A percentile compares a stretch with the other conserved stretches of the same genome.
phyloP scores from a whole-genome alignment of 2,888 invertebrate genomes.

The Scaptomyza flava region DNA sequence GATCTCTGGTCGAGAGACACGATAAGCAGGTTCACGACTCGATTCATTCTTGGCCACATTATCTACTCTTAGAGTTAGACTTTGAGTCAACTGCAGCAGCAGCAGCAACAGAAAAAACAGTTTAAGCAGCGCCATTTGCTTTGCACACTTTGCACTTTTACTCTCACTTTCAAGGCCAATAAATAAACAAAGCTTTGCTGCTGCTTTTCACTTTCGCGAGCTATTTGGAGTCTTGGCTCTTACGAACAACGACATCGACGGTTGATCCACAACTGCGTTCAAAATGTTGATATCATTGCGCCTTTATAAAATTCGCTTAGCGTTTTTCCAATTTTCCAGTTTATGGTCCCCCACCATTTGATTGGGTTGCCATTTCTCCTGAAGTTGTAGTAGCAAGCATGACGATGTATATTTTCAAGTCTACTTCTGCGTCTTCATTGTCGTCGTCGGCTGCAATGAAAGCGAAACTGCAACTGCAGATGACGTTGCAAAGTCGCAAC shows the following conservation, averaged over 20 bases:
- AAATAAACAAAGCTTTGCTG: slow-evolving; percentile 2
- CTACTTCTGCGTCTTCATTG: slow-evolving; percentile 23
- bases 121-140: slow-evolving; percentile 23
- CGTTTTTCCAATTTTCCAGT: slow-evolving; percentile 77
- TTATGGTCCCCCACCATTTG: slow-evolving; percentile 37
- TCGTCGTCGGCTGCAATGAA: slow-evolving; percentile 53
- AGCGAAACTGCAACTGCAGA: slow-evolving; percentile 60
- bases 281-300: slow-evolving; percentile 52
- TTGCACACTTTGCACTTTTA: slow-evolving; percentile 49
- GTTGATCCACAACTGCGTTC: slow-evolving; percentile 64
- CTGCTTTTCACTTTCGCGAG: slow-evolving; percentile 67
- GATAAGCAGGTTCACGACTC: slow-evolving; percentile 47
- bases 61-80: slow-evolving; percentile 49
- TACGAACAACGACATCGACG: slow-evolving; percentile 42
- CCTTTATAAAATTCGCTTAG: slow-evolving; percentile 73
- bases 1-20: slow-evolving; percentile 63
- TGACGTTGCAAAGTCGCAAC: slow-evolving; percentile 65
- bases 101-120: slow-evolving; percentile 5
- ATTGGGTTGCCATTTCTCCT: slow-evolving; percentile 57
- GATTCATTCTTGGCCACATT: slow-evolving; percentile 1
- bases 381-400: slow-evolving; percentile 9
- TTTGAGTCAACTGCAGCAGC: slow-evolving; percentile 8
- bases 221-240: not conserved
- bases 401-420: slow-evolving; percentile 34
- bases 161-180: slow-evolving; percentile 70